Conservation (phyloP, 1,140 invertebrate genomes). For the Rhagoletis zephyria region DNA sequence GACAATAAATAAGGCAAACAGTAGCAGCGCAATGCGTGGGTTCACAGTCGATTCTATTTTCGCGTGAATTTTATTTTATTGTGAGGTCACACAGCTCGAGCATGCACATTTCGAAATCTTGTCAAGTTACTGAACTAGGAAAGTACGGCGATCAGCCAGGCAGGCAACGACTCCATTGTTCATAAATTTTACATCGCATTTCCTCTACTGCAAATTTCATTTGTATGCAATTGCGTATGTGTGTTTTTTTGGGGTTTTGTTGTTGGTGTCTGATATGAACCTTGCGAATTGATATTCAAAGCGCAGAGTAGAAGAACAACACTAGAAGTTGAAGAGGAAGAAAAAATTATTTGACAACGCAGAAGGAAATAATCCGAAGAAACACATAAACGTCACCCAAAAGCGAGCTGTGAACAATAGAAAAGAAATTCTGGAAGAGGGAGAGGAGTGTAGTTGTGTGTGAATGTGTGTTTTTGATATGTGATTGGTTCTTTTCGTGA, state of each 20-base stretch:
- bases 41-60: neutral
- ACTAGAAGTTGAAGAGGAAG: neutral
- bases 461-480: neutral
- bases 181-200: conserved; percentile 32
- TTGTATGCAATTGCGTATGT: neutral
- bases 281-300: neutral
- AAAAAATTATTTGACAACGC: conserved; percentile 18
- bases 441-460: neutral
- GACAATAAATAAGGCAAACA: neutral
- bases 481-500: conserved; percentile 8
- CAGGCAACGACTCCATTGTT: conserved; percentile 28
- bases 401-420: neutral
- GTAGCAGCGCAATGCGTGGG: conserved; percentile 6
- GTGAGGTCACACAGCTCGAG: neutral
- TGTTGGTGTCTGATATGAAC: neutral
- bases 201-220: neutral
- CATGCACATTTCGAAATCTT: neutral
- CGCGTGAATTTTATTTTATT: neutral
- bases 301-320: conserved; percentile 35
- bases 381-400: neutral
- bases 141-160: no score
- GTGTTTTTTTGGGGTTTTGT: conserved; percentile 7
- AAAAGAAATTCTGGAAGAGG: neutral
- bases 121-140: neutral
- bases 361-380: neutral